Conservation (phyloP, 2,797 vertebrate species). For the Typhlichthys eigenmanni region DNA sequence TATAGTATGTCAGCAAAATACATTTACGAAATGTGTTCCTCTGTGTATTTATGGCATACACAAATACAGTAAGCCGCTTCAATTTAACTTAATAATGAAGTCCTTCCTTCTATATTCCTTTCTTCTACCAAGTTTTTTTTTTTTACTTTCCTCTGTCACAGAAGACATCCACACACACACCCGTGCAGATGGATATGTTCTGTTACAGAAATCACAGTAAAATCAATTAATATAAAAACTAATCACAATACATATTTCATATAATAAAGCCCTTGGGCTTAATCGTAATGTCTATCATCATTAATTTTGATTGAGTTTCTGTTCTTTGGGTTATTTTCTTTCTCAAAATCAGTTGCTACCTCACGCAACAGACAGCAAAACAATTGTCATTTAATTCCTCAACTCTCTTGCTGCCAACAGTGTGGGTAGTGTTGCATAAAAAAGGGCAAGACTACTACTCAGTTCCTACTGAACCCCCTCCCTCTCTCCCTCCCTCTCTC, state of each 20-base stretch:
- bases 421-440: no score
- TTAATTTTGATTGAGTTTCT: conserved; percentile 41
- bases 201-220: conserved; percentile 61
- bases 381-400: no score
- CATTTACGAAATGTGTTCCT: not conserved
- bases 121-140: not conserved
- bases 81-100: no score
- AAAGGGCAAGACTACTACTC: no score
- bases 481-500: conserved; percentile 3
- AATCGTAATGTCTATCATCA: conserved; percentile 38
- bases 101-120: no score
- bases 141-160: conserved; percentile 55
- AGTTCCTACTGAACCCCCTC: no score
- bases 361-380: no score
- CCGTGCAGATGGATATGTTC: conserved; percentile 60
- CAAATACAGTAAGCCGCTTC: not conserved
- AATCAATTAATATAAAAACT: conserved; percentile 53
- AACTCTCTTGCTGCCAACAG: no score
- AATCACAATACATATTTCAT: conserved; percentile 52
- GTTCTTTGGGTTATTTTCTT: conserved; percentile 10
- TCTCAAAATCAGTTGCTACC: no score
- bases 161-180: conserved; percentile 65
- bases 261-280: conserved; percentile 54
- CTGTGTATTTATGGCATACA: not conserved
- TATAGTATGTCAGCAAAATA: not conserved